Evolutionary conservation across 2,797 vertebrate genomes (phyloP).

Genomic region (Balearica regulorum): DNA sequence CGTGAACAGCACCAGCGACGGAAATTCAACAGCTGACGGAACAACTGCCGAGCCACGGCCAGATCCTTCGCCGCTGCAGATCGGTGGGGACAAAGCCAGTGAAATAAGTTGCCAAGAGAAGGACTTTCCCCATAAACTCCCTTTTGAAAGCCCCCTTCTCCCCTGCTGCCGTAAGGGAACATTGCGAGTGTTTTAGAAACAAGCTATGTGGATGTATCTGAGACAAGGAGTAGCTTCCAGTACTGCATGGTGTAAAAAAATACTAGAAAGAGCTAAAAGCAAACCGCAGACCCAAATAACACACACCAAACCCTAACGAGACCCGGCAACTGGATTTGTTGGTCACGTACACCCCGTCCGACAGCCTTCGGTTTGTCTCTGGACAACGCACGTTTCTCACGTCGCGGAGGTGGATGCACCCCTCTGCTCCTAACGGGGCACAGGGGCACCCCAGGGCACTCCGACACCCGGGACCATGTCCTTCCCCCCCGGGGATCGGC

Average conservation of each 20-base stretch:
- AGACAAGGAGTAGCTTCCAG: background rate
- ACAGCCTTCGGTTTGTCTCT: background rate
- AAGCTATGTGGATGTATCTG: background rate
- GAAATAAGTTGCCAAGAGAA: background rate
- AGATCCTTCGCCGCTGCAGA: background rate
- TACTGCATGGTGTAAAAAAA: background rate
- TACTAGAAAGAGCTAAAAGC: background rate
- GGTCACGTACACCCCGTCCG: background rate
- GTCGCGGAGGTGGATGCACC: background rate
- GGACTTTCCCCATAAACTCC: background rate
- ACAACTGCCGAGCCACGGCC: background rate
- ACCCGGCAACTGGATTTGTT: accelerated
- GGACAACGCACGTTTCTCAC: accelerated
- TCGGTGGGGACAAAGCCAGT: background rate
- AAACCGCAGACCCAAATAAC: background rate
- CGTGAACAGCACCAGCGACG: background rate
- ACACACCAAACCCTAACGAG: background rate
- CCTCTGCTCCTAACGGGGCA: background rate
- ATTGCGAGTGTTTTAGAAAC: background rate
- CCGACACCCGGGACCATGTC: conserved; percentile 57
- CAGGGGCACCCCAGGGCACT: conserved; percentile 53
- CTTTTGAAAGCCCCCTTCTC: background rate
- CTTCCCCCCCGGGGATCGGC: background rate
- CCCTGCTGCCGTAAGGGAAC: background rate
- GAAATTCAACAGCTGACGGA: background rate